Percentiles rank a stretch among this genome's conserved stretches.
Evolutionary conservation across 2,113 vertebrate species (phyloP).

Genomic region (Pipa parva): DNA sequence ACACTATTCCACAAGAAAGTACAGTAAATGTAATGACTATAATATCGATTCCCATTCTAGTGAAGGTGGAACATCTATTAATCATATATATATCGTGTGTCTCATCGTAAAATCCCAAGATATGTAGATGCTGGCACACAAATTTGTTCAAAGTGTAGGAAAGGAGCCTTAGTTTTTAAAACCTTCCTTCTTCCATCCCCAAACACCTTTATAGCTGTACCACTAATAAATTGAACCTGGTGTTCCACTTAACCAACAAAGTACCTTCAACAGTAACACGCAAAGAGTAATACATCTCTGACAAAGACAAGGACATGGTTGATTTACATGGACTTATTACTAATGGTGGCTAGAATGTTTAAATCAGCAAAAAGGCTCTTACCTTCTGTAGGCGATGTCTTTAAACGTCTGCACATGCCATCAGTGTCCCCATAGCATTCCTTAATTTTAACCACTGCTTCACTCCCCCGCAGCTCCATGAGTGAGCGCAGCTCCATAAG

Average conservation of each 20-base stretch:
- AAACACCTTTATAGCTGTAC: too few relatives aligned
- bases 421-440: conserved; percentile 89
- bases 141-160: too few relatives aligned
- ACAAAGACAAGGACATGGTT: background rate
- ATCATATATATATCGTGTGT: too few relatives aligned
- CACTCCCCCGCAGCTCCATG: conserved; percentile 94
- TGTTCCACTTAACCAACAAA: background rate
- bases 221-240: background rate
- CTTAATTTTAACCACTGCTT: conserved; percentile 96
- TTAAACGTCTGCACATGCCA: conserved; percentile 88
- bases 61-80: too few relatives aligned
- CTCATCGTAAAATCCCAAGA: too few relatives aligned
- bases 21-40: too few relatives aligned
- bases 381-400: conserved; percentile 95
- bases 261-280: background rate
- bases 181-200: too few relatives aligned
- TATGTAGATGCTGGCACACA: too few relatives aligned
- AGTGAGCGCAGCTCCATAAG: conserved; percentile 90
- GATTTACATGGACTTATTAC: background rate
- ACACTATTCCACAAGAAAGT: too few relatives aligned
- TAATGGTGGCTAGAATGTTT: background rate
- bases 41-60: too few relatives aligned
- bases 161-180: too few relatives aligned
- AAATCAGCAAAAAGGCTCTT: conserved; percentile 37
- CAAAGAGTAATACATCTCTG: background rate